These are phyloP conservation scores for Macrochelys suwanniensis DNA, from an alignment of 2,797 vertebrate species.

Conservation along the genomic window DNA sequence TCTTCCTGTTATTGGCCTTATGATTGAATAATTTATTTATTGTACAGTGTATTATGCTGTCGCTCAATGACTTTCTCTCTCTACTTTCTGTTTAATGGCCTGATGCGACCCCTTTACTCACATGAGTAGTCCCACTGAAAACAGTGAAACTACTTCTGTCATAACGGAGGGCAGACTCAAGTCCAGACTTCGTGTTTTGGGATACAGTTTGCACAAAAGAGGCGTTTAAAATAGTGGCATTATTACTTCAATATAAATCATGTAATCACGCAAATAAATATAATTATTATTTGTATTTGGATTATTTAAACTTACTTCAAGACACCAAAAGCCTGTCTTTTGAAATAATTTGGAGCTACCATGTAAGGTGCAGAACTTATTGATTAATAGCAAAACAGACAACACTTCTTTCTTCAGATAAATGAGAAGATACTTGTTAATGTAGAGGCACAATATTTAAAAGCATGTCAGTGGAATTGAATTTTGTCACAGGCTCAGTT, in stretches of 20 bases:
- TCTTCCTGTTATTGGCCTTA: slow-evolving; percentile 1
- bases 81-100: not conserved
- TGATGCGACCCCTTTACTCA: not conserved
- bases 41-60: not conserved
- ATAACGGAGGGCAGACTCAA: not conserved
- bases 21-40: not conserved
- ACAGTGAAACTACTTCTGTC: not conserved
- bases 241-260: not conserved
- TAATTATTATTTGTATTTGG: not conserved
- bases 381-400: not conserved
- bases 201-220: not conserved
- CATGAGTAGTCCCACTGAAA: accelerated
- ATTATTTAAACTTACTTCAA: accelerated
- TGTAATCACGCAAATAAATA: not conserved
- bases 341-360: not conserved
- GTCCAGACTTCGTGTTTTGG: not conserved
- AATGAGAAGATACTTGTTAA: not conserved
- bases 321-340: not conserved
- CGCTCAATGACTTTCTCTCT: not conserved
- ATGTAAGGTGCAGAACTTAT: accelerated
- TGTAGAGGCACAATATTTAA: not conserved
- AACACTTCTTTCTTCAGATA: not conserved
- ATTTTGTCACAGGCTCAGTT: not conserved
- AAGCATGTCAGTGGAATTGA: not conserved
- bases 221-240: not conserved